Conservation (phyloP, 2,888 invertebrate genomes). For the Parasteatoda lunata region DNA sequence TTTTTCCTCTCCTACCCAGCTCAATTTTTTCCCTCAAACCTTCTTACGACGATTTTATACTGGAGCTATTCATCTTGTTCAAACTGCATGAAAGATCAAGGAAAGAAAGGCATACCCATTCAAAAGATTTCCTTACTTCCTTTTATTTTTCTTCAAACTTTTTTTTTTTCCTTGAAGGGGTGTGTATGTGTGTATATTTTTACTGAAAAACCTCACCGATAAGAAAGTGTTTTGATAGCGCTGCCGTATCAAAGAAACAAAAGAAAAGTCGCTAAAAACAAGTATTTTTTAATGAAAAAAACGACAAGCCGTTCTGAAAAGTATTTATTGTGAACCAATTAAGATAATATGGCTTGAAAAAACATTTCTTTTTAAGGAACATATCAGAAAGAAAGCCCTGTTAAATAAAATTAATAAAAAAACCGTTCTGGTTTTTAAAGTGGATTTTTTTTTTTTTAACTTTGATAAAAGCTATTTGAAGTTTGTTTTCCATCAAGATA, state of each 20-base stretch:
- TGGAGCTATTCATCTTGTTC: conserved; percentile 65
- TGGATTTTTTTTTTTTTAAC: no score
- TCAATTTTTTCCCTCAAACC: background rate
- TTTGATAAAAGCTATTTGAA: no score
- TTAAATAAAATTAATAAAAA: conserved; percentile 8
- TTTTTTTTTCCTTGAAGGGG: background rate
- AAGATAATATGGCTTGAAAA: conserved; percentile 13
- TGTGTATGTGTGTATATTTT: conserved; percentile 15
- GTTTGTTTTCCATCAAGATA: no score
- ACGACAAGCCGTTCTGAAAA: conserved; percentile 31
- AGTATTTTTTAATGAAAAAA: conserved; percentile 35
- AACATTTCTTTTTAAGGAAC: background rate
- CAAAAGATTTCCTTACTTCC: conserved; percentile 35
- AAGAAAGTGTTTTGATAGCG: conserved; percentile 62
- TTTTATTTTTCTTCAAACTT: background rate
- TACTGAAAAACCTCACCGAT: conserved; percentile 44
- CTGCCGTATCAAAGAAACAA: conserved; percentile 50
- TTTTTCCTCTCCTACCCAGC: background rate
- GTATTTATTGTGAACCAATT: conserved; percentile 35
- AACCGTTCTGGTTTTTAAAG: no score
- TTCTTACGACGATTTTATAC: conserved; percentile 47
- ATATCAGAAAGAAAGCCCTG: background rate
- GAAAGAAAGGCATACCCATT: conserved; percentile 11
- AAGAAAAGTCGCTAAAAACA: conserved; percentile 42
- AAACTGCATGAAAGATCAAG: conserved; percentile 53